Evolutionary conservation across 2,113 vertebrate species (phyloP).

Genomic region (Xerus inauris): DNA sequence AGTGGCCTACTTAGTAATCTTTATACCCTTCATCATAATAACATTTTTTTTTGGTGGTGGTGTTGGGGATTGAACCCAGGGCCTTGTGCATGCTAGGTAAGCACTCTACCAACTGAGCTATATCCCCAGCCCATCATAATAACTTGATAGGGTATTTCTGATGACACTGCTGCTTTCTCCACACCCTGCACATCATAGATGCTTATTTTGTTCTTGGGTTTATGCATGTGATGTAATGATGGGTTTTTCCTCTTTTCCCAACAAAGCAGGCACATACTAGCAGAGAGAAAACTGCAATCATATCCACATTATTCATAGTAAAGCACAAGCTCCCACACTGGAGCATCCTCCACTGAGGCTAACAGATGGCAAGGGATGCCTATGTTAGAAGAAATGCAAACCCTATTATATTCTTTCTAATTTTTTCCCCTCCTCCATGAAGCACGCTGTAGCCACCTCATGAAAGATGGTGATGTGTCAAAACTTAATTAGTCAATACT

Average conservation of each 20-base stretch:
- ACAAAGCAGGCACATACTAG: neutral
- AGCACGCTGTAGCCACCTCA: slow-evolving; percentile 18
- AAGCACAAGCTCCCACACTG: slow-evolving; percentile 29
- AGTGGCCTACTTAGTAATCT: slow-evolving; percentile 42
- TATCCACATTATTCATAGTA: slow-evolving; percentile 45
- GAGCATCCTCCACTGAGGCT: neutral
- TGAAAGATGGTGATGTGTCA: slow-evolving; percentile 18
- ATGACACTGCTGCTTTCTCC: slow-evolving; percentile 44
- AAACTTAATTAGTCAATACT: slow-evolving; percentile 63
- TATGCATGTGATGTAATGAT: neutral
- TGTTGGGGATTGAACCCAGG: too few relatives aligned
- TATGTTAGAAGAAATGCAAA: slow-evolving; percentile 75
- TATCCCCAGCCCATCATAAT: neutral
- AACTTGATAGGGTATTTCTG: slow-evolving; percentile 71
- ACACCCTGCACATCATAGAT: neutral
- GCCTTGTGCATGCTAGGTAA: too few relatives aligned
- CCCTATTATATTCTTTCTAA: slow-evolving; percentile 40
- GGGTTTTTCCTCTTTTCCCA: neutral
- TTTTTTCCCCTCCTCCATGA: neutral
- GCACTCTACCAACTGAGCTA: too few relatives aligned
- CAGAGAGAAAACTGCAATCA: slow-evolving; percentile 24
- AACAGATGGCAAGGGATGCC: slow-evolving; percentile 56
- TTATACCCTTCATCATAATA: slow-evolving; percentile 53
- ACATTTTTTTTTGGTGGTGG: too few relatives aligned
- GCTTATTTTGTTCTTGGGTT: slow-evolving; percentile 54